These are phyloP conservation scores for Prunella fulvescens DNA, from an alignment of 2,113 vertebrate species.

Conservation along the genomic window DNA sequence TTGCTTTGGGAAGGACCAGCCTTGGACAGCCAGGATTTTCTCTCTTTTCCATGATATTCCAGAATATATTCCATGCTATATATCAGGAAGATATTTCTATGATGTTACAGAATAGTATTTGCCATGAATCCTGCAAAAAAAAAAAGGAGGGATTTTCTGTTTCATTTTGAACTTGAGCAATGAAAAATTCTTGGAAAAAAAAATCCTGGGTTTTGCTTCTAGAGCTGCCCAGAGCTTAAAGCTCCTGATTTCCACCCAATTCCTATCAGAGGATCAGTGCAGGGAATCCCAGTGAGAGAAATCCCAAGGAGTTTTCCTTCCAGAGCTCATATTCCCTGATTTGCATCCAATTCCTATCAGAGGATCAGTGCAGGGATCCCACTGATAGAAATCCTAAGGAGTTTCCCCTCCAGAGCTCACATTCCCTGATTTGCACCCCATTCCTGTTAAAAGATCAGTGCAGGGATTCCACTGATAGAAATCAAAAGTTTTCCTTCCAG, in stretches of 20 bases:
- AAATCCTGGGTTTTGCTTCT: background rate
- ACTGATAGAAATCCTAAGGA: background rate
- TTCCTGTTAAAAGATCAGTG: too few relatives aligned
- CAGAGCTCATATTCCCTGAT: background rate
- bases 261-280: background rate
- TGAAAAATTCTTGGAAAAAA: background rate
- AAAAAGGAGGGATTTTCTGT: background rate
- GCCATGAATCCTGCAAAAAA: rapidly evolving
- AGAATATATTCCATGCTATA: background rate
- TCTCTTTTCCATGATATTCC: background rate
- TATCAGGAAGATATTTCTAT: background rate
- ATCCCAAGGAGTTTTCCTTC: background rate
- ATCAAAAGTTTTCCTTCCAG: too few relatives aligned
- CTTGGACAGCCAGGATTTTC: background rate
- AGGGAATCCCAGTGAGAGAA: background rate
- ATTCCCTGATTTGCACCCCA: background rate
- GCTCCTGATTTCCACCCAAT: background rate
- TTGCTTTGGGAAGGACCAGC: background rate
- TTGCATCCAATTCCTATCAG: background rate
- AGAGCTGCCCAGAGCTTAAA: background rate
- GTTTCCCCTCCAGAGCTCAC: background rate
- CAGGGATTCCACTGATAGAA: too few relatives aligned
- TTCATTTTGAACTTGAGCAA: rapidly evolving
- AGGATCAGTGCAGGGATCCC: background rate
- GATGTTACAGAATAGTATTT: background rate